A percentile compares a stretch with the other conserved stretches of the same genome.
phyloP scores from a whole-genome alignment of 2,797 vertebrate genomes.

The Pygocentrus nattereri region DNA sequence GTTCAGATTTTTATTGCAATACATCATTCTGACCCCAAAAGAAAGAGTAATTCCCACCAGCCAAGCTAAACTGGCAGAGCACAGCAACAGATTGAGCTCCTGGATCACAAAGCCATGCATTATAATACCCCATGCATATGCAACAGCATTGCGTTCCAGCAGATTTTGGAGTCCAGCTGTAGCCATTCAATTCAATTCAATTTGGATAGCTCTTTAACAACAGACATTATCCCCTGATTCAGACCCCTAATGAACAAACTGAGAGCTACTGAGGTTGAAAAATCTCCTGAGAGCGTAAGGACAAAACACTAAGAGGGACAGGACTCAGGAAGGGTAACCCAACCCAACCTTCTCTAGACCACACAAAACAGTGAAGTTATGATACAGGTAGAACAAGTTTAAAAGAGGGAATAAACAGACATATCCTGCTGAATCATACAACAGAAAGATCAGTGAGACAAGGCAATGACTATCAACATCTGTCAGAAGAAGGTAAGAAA shows the following conservation, averaged over 20 bases:
- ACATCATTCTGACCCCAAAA: neutral
- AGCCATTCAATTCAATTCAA: neutral
- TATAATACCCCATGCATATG: constrained; percentile 35
- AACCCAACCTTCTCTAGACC: too few relatives aligned
- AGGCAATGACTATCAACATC: neutral
- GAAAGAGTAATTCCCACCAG: neutral
- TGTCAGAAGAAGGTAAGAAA: neutral
- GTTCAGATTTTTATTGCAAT: neutral
- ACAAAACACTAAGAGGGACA: neutral
- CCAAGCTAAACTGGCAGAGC: neutral
- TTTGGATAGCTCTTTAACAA: neutral
- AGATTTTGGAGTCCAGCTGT: constrained; percentile 12
- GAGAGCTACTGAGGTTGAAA: too few relatives aligned
- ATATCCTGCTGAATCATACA: neutral
- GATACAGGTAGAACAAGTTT: neutral
- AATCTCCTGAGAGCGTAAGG: neutral
- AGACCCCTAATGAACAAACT: neutral
- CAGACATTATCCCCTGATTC: neutral
- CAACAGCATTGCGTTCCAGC: neutral
- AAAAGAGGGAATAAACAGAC: neutral
- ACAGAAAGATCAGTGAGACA: neutral
- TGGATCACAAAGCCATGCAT: constrained; percentile 24
- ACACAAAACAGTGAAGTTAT: neutral
- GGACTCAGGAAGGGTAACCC: too few relatives aligned
- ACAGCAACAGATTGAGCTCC: constrained; percentile 9